Conservation (phyloP, 2,888 invertebrate species). For the Netelia inedita region DNA sequence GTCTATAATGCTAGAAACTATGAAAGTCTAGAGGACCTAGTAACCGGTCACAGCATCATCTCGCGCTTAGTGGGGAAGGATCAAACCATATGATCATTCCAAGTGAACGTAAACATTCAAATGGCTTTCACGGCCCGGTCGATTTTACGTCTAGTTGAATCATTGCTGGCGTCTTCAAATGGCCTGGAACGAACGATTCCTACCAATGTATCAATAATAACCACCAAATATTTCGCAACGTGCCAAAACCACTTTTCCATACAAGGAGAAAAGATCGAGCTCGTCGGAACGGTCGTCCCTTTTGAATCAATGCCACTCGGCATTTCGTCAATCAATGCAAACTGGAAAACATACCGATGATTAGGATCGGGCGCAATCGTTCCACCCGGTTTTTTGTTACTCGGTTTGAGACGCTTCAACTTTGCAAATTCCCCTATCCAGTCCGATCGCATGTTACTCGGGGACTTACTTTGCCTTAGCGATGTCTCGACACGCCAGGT, state of each 20-base stretch:
- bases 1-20: too few species aligned
- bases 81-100: neutral
- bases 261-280: neutral
- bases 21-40: too few species aligned
- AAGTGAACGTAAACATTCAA: neutral
- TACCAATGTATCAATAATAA: neutral
- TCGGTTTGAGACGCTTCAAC: neutral
- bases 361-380: constrained; percentile 9
- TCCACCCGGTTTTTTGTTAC: constrained; percentile 5
- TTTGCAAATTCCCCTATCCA: constrained; percentile 13
- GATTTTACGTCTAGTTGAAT: neutral
- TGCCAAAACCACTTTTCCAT: neutral
- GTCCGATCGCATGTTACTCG: constrained; percentile 20
- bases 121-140: neutral
- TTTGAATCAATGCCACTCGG: neutral
- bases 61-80: too few species aligned
- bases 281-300: neutral
- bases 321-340: neutral
- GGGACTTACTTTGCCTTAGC: constrained; percentile 41
- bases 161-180: neutral
- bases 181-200: neutral
- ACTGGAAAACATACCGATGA: neutral
- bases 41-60: too few species aligned
- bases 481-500: constrained; percentile 43
- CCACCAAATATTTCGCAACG: neutral